Percentiles rank a stretch among this genome's conserved stretches.
phyloP scores from a whole-genome alignment of 2,888 invertebrate genomes.

The Zhengitettix transpicula region DNA sequence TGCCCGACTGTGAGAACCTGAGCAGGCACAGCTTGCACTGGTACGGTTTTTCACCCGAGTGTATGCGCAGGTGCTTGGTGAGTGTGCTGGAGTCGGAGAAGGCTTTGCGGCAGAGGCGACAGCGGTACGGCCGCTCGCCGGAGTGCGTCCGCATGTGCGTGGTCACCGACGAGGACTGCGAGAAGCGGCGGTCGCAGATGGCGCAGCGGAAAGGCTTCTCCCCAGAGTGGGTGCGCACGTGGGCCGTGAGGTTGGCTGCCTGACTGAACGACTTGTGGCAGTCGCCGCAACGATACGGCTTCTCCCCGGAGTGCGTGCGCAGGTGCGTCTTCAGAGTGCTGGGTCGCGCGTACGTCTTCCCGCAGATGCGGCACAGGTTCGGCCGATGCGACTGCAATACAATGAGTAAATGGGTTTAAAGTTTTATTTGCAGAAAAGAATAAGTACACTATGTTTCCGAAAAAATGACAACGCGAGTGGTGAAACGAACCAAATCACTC shows the following conservation, averaged over 20 bases:
- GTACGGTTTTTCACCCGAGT: conserved; percentile 89
- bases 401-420: no score
- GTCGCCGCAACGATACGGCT: conserved; percentile 80
- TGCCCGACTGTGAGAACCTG: conserved; percentile 95
- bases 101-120: conserved; percentile 92
- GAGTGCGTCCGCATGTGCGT: conserved; percentile 99
- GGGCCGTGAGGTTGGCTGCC: conserved; percentile 95
- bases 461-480: no score
- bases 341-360: conserved; percentile 91
- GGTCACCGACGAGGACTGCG: conserved; percentile 80
- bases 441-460: no score
- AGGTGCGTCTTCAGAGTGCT: conserved; percentile 95
- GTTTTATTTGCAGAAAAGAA: no score
- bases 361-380: conserved; percentile 86
- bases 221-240: conserved; percentile 88
- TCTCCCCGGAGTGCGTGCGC: conserved; percentile 89
- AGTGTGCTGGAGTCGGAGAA: conserved; percentile 97
- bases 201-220: conserved; percentile 96
- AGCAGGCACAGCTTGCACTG: conserved; percentile 92
- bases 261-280: conserved; percentile 96
- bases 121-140: conserved; percentile 92
- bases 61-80: conserved; percentile 88
- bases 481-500: no score
- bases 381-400: conserved; percentile 33
- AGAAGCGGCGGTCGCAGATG: conserved; percentile 91